phyloP scores from a whole-genome alignment of 2,797 vertebrate genomes.

The Ibycter americanus region DNA sequence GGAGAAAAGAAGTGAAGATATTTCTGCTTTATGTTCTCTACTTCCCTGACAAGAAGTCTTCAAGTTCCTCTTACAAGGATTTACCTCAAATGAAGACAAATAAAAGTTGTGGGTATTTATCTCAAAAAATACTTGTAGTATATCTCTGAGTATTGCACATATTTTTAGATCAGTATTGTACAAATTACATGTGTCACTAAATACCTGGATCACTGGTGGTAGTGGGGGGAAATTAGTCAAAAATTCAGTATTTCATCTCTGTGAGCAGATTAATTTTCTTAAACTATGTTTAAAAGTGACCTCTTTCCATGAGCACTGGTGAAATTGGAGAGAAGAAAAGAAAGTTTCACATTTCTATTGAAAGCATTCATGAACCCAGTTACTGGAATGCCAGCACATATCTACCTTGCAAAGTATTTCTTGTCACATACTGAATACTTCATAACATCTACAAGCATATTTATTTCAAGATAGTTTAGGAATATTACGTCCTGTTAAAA shows the following conservation, averaged over 20 bases:
- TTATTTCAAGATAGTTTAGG: neutral
- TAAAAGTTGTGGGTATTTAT: neutral
- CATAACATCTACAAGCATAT: neutral
- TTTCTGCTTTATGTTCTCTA: neutral
- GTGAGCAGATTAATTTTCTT: neutral
- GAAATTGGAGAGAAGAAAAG: neutral
- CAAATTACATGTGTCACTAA: neutral
- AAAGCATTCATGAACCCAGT: neutral
- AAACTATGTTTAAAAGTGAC: neutral
- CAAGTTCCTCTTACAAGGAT: neutral
- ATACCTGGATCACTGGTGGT: neutral
- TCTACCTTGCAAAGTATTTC: neutral
- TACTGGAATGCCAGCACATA: neutral
- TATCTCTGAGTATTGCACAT: neutral
- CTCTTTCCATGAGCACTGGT: neutral
- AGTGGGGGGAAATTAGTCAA: accelerated
- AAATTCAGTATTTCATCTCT: neutral
- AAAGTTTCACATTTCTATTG: neutral
- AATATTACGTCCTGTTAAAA: neutral
- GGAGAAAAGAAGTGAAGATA: neutral
- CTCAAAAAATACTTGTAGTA: neutral
- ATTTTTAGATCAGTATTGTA: neutral
- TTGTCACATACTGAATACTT: conserved; percentile 11
- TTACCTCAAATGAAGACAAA: neutral
- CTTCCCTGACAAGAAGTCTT: neutral